Evolutionary conservation across 2,888 invertebrate genomes (phyloP).

Genomic region (Melinopterus prodromus): DNA sequence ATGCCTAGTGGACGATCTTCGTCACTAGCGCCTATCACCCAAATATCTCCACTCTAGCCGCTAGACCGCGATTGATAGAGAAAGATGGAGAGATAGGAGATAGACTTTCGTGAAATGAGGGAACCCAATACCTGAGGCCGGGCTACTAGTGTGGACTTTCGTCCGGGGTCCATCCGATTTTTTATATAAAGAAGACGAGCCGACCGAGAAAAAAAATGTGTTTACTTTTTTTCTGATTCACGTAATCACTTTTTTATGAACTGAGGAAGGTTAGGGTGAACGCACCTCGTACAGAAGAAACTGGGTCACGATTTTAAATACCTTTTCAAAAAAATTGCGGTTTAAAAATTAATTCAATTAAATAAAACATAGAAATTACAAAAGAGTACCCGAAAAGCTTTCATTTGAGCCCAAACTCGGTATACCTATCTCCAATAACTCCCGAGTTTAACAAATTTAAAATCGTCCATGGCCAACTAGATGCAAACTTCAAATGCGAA

Average conservation of each 20-base stretch:
- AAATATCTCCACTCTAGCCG: constrained; percentile 1
- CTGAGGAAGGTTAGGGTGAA: constrained; percentile 4
- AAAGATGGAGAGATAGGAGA: constrained; percentile 27
- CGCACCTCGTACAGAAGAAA: not conserved
- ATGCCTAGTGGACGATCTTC: constrained; percentile 35
- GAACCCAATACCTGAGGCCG: not conserved
- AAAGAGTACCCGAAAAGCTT: not conserved
- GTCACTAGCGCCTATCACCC: not conserved
- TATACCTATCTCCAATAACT: not conserved
- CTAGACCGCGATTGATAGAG: not conserved
- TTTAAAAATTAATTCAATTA: not conserved
- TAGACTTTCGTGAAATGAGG: not conserved
- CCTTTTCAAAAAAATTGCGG: not conserved
- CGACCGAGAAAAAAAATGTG: not conserved
- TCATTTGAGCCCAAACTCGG: not conserved
- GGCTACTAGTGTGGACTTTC: not conserved
- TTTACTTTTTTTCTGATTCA: not conserved
- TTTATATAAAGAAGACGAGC: not conserved
- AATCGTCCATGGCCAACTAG: not conserved
- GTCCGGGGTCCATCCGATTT: not conserved
- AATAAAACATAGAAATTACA: not conserved
- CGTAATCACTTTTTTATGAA: not conserved
- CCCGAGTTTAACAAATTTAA: not conserved
- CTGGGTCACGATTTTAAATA: not conserved
- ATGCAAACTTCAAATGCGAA: not conserved